Conservation (phyloP, 2,888 invertebrate genomes). For the Papilio protenor region DNA sequence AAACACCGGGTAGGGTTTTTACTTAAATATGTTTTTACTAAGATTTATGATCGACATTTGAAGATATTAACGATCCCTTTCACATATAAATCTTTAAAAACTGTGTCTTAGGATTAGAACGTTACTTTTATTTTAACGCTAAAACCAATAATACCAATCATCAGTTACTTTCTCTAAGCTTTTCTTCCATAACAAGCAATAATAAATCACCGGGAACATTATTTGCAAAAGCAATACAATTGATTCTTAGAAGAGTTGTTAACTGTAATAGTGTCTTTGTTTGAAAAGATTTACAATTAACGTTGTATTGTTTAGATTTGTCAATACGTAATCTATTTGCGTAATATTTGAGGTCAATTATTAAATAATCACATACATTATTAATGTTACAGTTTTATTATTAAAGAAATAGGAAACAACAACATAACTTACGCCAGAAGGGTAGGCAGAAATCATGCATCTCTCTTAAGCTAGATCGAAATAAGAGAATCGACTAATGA, state of each 20-base stretch:
- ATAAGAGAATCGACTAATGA: no score
- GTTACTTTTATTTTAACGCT: not conserved
- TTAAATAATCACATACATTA: not conserved
- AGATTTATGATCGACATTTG: not conserved
- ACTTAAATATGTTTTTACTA: not conserved
- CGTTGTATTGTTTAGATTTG: not conserved
- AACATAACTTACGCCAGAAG: no score
- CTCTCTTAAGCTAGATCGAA: no score
- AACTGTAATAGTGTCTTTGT: not conserved
- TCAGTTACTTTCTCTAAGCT: not conserved
- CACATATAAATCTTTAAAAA: not conserved
- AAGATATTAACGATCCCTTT: not conserved
- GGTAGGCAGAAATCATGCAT: no score
- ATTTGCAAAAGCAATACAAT: not conserved
- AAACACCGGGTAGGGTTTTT: not conserved
- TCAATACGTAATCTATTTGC: not conserved
- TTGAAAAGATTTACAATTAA: not conserved
- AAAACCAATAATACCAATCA: not conserved
- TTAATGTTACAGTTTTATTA: no score
- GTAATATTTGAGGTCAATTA: not conserved
- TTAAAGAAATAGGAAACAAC: no score
- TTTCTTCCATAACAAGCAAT: not conserved
- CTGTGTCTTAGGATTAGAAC: not conserved
- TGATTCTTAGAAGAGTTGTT: constrained; percentile 3
- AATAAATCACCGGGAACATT: constrained; percentile 5